Evolutionary conservation across 1,140 invertebrate genomes (phyloP).

Genomic region (Pachyrhynchus sulphureomaculatus): DNA sequence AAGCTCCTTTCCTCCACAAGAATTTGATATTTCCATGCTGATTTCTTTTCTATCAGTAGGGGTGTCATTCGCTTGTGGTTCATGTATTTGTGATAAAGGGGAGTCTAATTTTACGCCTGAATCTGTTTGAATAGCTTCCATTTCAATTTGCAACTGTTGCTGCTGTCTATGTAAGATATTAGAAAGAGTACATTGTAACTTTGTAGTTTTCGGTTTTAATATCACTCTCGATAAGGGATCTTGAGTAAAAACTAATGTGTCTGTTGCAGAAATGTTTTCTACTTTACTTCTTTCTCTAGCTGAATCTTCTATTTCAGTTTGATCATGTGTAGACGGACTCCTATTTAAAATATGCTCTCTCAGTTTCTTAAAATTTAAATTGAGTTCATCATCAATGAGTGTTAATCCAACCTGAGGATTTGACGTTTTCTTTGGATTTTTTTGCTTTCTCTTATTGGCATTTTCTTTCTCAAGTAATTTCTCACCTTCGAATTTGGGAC

Average conservation of each 20-base stretch:
- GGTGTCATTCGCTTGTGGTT: background rate
- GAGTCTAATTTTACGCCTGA: background rate
- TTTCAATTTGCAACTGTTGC: background rate
- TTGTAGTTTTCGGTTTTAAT: background rate
- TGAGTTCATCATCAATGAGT: background rate
- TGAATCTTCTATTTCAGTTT: background rate
- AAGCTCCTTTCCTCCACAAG: background rate
- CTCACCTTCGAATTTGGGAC: no score
- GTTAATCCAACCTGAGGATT: background rate
- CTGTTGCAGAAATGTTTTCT: background rate
- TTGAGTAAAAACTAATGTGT: background rate
- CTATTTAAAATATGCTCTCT: conserved; percentile 8
- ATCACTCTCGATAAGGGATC: no score
- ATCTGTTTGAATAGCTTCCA: background rate
- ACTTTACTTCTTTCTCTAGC: background rate
- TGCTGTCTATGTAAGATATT: background rate
- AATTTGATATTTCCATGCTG: background rate
- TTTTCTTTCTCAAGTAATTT: no score
- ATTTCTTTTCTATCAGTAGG: background rate
- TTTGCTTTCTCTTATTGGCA: background rate
- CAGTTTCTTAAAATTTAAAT: conserved; percentile 9
- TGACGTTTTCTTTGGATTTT: background rate
- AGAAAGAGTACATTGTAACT: background rate
- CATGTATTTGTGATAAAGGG: background rate
- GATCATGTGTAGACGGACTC: background rate